Evolutionary conservation across 2,797 vertebrate genomes (phyloP).

Genomic region (Natrix natrix): DNA sequence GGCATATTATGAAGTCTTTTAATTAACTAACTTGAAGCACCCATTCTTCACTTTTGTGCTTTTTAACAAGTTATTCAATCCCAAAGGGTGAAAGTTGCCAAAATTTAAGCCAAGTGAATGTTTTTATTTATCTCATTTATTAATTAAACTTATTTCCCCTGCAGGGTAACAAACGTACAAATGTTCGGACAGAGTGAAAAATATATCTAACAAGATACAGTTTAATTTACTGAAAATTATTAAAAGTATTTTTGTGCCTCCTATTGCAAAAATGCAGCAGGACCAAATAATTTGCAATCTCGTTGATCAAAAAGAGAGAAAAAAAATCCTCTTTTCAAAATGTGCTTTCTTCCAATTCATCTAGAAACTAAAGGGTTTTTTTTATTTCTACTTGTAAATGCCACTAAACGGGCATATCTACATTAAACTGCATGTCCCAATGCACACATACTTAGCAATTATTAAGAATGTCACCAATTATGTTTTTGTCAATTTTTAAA

Average conservation of each 20-base stretch:
- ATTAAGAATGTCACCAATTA: not conserved
- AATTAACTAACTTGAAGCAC: not conserved
- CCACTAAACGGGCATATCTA: not conserved
- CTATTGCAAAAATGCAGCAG: not conserved
- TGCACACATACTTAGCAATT: not conserved
- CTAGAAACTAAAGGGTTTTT: not conserved
- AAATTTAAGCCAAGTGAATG: not conserved
- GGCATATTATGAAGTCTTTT: slow-evolving; percentile 9
- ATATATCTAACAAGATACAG: not conserved
- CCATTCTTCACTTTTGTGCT: not conserved
- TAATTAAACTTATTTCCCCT: not conserved
- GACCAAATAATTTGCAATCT: not conserved
- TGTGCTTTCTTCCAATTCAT: not conserved
- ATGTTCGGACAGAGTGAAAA: not conserved
- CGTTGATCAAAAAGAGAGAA: not conserved
- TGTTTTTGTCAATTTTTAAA: not conserved
- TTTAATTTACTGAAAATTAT: not conserved
- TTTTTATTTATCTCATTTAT: not conserved
- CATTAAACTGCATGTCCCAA: not conserved
- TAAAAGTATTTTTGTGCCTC: not conserved
- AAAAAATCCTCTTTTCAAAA: not conserved
- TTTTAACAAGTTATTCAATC: not conserved
- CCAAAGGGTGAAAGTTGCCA: not conserved
- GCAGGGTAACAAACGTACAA: not conserved
- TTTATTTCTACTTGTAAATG: not conserved